Evolutionary conservation across 2,888 invertebrate species (phyloP).

Genomic region (Cheilosia impressa): DNA sequence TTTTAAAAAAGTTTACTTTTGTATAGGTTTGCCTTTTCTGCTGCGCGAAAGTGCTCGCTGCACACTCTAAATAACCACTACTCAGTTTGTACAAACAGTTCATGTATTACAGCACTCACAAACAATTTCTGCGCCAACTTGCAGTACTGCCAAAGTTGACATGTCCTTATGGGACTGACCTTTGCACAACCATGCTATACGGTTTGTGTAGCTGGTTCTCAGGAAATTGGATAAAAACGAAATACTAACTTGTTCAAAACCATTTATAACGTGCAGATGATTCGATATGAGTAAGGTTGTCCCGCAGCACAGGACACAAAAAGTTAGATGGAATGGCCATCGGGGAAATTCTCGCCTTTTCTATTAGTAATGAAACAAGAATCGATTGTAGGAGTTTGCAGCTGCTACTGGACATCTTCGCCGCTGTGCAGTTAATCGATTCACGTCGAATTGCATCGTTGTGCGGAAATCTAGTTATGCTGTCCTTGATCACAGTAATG

Average conservation of each 20-base stretch:
- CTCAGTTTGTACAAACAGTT: conserved; percentile 55
- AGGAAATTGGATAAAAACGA: conserved; percentile 49
- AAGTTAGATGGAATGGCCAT: conserved; percentile 53
- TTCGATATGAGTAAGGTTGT: background rate
- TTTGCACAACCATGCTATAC: conserved; percentile 13
- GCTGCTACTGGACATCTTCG: conserved; percentile 22
- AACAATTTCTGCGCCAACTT: conserved; percentile 11
- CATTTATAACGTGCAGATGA: conserved; percentile 50
- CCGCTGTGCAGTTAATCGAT: conserved; percentile 59
- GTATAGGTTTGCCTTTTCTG: background rate
- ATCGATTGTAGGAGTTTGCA: conserved; percentile 43
- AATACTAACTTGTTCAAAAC: conserved; percentile 17
- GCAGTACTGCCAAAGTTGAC: conserved; percentile 42
- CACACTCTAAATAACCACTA: conserved; percentile 44
- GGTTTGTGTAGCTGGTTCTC: conserved; percentile 19
- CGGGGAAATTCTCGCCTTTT: conserved; percentile 37
- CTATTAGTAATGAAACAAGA: conserved; percentile 36
- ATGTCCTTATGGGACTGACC: conserved; percentile 43
- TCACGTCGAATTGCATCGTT: conserved; percentile 23
- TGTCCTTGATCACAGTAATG: conserved; percentile 16
- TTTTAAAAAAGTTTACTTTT: conserved; percentile 9
- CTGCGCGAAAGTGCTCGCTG: conserved; percentile 19
- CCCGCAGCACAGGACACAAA: conserved; percentile 6
- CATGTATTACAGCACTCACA: conserved; percentile 57
- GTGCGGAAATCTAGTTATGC: background rate